These are phyloP conservation scores for Misgurnus anguillicaudatus DNA, from an alignment of 2,113 vertebrate genomes.

Conservation along the genomic window DNA sequence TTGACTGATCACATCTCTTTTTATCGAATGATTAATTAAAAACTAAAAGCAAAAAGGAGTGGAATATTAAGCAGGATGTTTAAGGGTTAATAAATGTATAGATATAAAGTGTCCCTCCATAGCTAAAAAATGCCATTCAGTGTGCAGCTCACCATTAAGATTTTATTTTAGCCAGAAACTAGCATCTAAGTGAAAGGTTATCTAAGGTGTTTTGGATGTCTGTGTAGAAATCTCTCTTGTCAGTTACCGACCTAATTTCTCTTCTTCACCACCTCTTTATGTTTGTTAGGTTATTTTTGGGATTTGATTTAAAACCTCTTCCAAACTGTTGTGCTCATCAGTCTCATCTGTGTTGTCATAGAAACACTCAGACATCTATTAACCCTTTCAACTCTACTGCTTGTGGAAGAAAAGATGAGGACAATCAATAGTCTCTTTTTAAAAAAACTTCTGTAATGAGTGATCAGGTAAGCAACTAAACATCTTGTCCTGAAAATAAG, in stretches of 20 bases:
- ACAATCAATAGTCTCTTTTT: background rate
- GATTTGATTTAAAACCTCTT: slow-evolving; percentile 31
- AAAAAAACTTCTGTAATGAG: background rate
- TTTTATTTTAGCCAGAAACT: background rate
- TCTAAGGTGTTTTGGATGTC: slow-evolving; percentile 1
- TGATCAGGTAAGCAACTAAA: background rate
- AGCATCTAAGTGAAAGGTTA: background rate
- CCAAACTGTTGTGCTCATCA: slow-evolving; percentile 26
- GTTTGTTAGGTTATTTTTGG: slow-evolving; percentile 45
- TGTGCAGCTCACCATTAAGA: background rate
- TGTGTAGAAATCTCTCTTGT: slow-evolving; percentile 5
- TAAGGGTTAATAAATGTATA: too few species aligned
- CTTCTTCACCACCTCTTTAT: background rate
- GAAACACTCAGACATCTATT: slow-evolving; percentile 42
- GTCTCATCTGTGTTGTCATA: slow-evolving; percentile 51
- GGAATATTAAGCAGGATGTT: background rate
- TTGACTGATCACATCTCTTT: background rate
- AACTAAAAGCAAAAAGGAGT: background rate
- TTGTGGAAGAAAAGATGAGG: background rate
- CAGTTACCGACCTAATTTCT: slow-evolving; percentile 13
- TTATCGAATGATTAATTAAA: background rate
- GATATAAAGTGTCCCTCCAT: too few species aligned
- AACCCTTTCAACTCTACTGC: slow-evolving; percentile 11
- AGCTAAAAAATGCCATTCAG: background rate
- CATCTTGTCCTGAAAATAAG: background rate